Conservation (phyloP, 2,888 invertebrate species). For the Hemaris fuciformis region DNA sequence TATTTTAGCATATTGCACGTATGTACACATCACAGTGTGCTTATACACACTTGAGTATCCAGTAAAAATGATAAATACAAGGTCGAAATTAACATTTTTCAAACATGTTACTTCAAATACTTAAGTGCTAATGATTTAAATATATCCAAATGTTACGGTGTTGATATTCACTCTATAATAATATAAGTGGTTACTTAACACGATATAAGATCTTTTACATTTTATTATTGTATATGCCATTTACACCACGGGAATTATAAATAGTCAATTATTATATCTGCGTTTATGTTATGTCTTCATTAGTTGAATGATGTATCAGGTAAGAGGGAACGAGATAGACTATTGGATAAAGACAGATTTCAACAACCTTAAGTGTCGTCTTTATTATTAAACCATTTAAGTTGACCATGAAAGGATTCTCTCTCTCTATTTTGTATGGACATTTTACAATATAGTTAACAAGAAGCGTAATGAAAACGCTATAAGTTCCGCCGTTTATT, state of each 20-base stretch:
- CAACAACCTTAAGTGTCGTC: too few relatives aligned
- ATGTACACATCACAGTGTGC: neutral
- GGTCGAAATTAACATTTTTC: conserved; percentile 2
- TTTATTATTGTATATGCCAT: too few relatives aligned
- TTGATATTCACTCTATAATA: too few relatives aligned
- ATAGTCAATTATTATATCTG: too few relatives aligned
- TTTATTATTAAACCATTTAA: too few relatives aligned
- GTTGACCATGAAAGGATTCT: neutral
- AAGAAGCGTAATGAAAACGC: neutral
- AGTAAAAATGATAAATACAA: neutral
- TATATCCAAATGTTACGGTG: neutral
- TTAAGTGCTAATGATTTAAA: neutral
- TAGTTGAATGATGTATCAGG: too few relatives aligned
- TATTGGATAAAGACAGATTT: too few relatives aligned
- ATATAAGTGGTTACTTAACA: too few relatives aligned
- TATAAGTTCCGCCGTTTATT: neutral
- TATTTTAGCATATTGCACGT: neutral
- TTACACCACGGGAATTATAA: too few relatives aligned
- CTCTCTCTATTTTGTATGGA: neutral
- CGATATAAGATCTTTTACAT: too few relatives aligned
- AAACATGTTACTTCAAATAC: neutral
- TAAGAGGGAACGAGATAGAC: neutral
- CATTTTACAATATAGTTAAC: conserved; percentile 1
- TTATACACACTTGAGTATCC: neutral
- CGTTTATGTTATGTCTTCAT: too few relatives aligned